These are phyloP conservation scores for Neodon shergylaensis DNA, from an alignment of 2,113 vertebrate genomes.

Conservation along the genomic window DNA sequence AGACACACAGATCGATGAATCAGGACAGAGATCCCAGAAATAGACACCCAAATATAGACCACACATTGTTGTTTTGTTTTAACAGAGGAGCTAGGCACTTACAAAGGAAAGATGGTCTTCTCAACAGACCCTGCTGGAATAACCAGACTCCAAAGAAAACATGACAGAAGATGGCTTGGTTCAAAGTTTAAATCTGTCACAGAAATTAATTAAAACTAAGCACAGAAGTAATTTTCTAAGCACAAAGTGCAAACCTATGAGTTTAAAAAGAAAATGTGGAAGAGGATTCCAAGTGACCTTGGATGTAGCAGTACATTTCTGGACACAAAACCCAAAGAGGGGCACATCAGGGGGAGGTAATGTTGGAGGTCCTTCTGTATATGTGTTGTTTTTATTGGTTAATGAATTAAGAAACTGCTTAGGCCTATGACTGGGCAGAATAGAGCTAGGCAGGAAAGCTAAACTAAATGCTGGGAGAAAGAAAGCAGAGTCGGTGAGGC, in stretches of 20 bases:
- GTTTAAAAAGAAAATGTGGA: background rate
- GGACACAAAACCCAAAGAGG: background rate
- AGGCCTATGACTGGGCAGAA: no score
- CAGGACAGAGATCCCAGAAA: background rate
- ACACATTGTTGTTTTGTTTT: background rate
- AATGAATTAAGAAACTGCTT: no score
- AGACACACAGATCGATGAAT: background rate
- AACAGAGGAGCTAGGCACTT: background rate
- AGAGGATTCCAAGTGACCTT: background rate
- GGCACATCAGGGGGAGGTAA: background rate
- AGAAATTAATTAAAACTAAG: constrained; percentile 5
- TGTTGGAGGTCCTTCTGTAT: no score
- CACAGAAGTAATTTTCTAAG: background rate
- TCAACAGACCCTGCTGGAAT: background rate
- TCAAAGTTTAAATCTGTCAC: background rate
- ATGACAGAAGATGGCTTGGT: background rate
- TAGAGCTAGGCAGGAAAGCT: no score
- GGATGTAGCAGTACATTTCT: background rate
- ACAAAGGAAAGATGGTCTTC: background rate
- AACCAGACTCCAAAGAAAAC: background rate
- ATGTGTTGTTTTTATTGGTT: no score
- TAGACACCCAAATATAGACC: constrained; percentile 6
- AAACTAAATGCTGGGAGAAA: no score
- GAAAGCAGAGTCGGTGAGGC: no score
- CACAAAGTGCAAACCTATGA: background rate